Evolutionary conservation across 2,888 invertebrate genomes (phyloP).

Genomic region (Sthenelais limicola): DNA sequence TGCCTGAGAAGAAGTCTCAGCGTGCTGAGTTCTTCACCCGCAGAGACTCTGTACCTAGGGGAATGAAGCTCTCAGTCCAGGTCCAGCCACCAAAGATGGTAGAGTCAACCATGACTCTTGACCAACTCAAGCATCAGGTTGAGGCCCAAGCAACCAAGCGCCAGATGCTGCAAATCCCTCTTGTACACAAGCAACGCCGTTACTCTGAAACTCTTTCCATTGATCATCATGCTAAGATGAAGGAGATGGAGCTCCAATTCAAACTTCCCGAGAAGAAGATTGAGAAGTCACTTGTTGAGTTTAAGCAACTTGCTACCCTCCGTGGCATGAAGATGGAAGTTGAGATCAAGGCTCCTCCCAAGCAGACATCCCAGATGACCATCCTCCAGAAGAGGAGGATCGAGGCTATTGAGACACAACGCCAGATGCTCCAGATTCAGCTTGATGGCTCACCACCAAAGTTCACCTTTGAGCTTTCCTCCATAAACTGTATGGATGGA

Average conservation of each 20-base stretch:
- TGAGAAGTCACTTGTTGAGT: slow-evolving; percentile 42
- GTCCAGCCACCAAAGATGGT: slow-evolving; percentile 47
- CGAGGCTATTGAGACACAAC: slow-evolving; percentile 51
- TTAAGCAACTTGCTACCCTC: slow-evolving; percentile 45
- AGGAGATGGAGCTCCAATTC: slow-evolving; percentile 49
- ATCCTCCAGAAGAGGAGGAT: slow-evolving; percentile 42
- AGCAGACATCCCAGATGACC: slow-evolving; percentile 41
- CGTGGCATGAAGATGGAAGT: slow-evolving; percentile 53
- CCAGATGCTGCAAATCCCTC: slow-evolving; percentile 40
- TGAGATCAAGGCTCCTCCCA: slow-evolving; percentile 42
- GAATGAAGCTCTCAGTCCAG: slow-evolving; percentile 52
- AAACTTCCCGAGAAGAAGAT: slow-evolving; percentile 41
- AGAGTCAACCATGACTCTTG: slow-evolving; percentile 41
- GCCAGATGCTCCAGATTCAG: slow-evolving; percentile 50
- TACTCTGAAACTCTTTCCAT: slow-evolving; percentile 54
- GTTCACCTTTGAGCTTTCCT: slow-evolving; percentile 51
- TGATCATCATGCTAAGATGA: slow-evolving; percentile 45
- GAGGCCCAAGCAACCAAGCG: slow-evolving; percentile 50
- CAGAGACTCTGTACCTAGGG: slow-evolving; percentile 45
- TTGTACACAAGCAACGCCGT: slow-evolving; percentile 45
- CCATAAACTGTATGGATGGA: slow-evolving; percentile 65
- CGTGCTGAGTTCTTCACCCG: slow-evolving; percentile 41
- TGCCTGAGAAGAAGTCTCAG: slow-evolving; percentile 35
- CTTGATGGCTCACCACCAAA: slow-evolving; percentile 50
- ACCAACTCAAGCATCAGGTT: slow-evolving; percentile 47